Base-by-base conservation (phyloP, 2,888 invertebrate species). In the Cataglyphis altisquamis region DNA sequence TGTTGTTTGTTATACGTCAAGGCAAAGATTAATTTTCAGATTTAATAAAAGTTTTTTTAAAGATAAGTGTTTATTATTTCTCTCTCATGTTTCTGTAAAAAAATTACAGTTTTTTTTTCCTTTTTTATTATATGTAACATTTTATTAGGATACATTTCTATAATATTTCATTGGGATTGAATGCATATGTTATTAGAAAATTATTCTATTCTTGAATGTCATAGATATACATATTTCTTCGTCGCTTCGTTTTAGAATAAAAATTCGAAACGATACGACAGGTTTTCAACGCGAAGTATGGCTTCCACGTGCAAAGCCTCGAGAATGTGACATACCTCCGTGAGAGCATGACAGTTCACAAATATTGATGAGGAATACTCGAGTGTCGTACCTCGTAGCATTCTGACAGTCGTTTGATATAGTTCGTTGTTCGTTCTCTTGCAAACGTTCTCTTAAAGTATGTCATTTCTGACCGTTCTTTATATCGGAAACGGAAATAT, bases 301-400 rank as follows among this genome's bases (percentile, higher is more conserved):
- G 66, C 70, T 80, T 80, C 60, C 45, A 80, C 36, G 45, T 60
- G 41, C 67, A 60, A 68, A 70, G 60, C 70, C 60, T 80, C 60
- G 68, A 36, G 70, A 70, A 80, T 62, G 68, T 57, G 78, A 15
- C 78, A 80, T 80, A 57, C 45, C 78, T 70, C 10, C 21, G 70
- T 36, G n/a, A 48, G n/a, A 15, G 66, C 41, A 60, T 78, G 68
- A 80, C 78, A 80, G 45, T 80, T 68, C 21, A 60, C 70, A 80
- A 80, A 80, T 80, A 80, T 80, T 45, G 70, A 80, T 68, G 70
- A 80, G 60, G 45, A 68, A 66, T 60, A 78, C 78, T 68, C 78
- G n/a, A 68, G 45, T 70, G 60, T 45, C 57, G 41, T 57, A 32
- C 3, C 25, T 45, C 41, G 32, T 60, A 6, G 45, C 21, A 41